Conservation (phyloP, 2,113 vertebrate species). For the Vireo altiloquus region DNA sequence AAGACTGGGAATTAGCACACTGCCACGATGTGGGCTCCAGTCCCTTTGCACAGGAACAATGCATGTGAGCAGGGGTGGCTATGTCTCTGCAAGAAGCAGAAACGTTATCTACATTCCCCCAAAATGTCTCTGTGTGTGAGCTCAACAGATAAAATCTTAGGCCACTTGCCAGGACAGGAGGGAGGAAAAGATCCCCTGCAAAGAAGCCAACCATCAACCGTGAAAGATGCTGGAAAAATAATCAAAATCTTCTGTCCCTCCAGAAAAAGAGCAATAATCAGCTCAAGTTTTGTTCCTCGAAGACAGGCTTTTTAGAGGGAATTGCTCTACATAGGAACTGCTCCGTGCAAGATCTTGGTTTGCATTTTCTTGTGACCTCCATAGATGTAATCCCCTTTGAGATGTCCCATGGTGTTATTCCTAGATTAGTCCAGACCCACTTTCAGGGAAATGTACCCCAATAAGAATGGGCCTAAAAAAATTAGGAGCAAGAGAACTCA, state of each 20-base stretch:
- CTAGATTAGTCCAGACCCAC: neutral
- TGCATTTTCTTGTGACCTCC: neutral
- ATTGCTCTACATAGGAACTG: neutral
- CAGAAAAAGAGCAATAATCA: neutral
- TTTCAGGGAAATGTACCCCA: neutral
- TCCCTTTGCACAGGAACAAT: neutral
- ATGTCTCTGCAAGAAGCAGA: neutral
- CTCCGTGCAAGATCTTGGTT: neutral
- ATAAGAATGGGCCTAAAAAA: neutral
- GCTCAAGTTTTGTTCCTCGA: neutral
- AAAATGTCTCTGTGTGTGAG: neutral
- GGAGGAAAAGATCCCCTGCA: neutral
- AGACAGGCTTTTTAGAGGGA: neutral
- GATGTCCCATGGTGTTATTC: neutral
- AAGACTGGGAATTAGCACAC: neutral
- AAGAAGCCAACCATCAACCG: neutral
- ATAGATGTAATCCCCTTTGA: neutral
- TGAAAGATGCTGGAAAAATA: neutral
- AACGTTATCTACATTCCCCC: neutral
- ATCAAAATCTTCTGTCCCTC: neutral
- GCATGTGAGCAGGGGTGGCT: neutral
- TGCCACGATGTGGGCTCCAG: neutral
- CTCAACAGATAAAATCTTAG: neutral
- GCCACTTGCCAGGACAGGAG: neutral
- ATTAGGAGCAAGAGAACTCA: neutral